A percentile compares a stretch with the other conserved stretches of the same genome.
Conservation (phyloP, 2,888 invertebrate species). For the Hololepta plana region DNA sequence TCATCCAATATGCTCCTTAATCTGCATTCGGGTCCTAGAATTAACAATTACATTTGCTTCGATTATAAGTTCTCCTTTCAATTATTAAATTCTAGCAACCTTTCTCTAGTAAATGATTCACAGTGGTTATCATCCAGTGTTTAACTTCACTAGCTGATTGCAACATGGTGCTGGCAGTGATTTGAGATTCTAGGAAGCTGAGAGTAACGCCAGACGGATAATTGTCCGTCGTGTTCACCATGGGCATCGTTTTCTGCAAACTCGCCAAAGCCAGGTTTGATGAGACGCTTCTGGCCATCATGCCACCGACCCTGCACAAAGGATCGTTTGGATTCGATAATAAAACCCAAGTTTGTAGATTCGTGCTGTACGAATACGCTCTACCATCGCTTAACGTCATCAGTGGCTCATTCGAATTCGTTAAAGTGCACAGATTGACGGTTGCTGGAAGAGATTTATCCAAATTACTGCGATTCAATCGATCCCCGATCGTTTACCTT, state of each 20-base stretch:
- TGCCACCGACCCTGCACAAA: constrained; percentile 29
- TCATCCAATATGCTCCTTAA: constrained; percentile 58
- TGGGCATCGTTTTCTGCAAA: constrained; percentile 21
- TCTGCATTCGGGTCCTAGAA: constrained; percentile 46
- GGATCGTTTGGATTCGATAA: constrained; percentile 35
- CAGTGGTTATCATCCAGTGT: constrained; percentile 48
- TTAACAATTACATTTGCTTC: background rate
- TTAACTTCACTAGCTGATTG: constrained; percentile 54
- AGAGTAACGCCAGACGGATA: constrained; percentile 31
- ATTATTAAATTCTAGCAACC: constrained; percentile 27
- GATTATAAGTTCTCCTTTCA: background rate
- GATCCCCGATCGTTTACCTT: constrained; percentile 23
- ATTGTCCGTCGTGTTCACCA: constrained; percentile 16
- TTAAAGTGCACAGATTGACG: constrained; percentile 38
- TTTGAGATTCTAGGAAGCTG: constrained; percentile 54
- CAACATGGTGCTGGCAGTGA: constrained; percentile 49
- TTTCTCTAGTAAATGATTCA: constrained; percentile 41
- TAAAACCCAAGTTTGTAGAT: constrained; percentile 50
- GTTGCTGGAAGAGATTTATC: constrained; percentile 26
- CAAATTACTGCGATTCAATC: constrained; percentile 3
- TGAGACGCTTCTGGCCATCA: constrained; percentile 23
- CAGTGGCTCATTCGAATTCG: constrained; percentile 52
- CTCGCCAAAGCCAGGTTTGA: constrained; percentile 21
- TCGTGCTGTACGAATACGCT: constrained; percentile 65
- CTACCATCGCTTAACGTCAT: constrained; percentile 71